Base-by-base conservation (phyloP, 2,797 vertebrate genomes). In the Ceryle rudis region DNA sequence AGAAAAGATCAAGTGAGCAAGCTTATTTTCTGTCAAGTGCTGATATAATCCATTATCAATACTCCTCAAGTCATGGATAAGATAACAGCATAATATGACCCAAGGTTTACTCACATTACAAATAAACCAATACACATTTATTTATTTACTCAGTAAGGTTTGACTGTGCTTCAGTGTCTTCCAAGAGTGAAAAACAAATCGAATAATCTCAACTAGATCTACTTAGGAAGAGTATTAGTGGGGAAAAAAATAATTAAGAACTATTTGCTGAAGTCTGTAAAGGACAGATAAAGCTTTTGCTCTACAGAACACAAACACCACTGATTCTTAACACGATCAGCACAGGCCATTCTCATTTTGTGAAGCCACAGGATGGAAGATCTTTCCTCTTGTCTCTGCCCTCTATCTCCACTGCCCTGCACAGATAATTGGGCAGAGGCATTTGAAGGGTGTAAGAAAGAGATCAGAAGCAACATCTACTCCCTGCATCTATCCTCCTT, bases 401-500 rank as follows among this genome's bases (percentile, higher is more conserved):
- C 33, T 11, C 26, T 26, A 0, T 29, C 58, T 90, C 49, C 73
- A 42, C 14, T 81, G 49, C 31, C 26, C 62, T 54, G n/a, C 46
- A 91, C 31, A 91, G 47, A 78, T 25, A 93, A 81, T 5, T 31
- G 12, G 25, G 49, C 16, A 86, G 44, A 93, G 64, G 74, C 64
- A 95, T 52, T 31, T 73, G 60, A 91, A 91, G 39, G 41, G 69
- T 81, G 19, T 33, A 67, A 82, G 52, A 73, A 92, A 26, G 20
- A 92, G 69, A 92, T 77, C 16, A 80, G 61, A 67, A 85, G 46
- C 33, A 92, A 49, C 72, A 87, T 62, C 12, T 47, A 60, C 55
- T 89, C 93, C 91, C 84, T 79, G 78, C 60, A 70, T 66, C 47
- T 46, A 13, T 82, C 89, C 81, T 92, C 93, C 82, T 93, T 90